Evolutionary conservation across 2,113 vertebrate species (phyloP).

Genomic region (Antennarius striatus): DNA sequence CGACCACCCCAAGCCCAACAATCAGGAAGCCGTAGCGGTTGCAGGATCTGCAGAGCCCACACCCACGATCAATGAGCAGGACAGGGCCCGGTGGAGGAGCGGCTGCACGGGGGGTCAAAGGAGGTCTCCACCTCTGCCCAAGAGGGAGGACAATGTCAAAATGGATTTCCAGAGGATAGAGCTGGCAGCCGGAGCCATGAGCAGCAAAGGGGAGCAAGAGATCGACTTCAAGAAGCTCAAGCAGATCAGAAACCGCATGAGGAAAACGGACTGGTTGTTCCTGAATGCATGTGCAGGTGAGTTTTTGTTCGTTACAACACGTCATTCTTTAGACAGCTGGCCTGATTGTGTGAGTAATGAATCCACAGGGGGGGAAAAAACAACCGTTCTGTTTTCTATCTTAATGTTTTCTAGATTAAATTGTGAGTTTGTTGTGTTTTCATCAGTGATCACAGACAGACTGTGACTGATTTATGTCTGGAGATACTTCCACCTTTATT

Average conservation of each 20-base stretch:
- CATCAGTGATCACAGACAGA: no score
- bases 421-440: no score
- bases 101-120: constrained; percentile 87
- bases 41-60: constrained; percentile 87
- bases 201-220: constrained; percentile 89
- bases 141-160: constrained; percentile 86
- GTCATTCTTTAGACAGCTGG: background rate
- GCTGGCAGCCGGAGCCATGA: constrained; percentile 82
- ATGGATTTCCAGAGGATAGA: constrained; percentile 98
- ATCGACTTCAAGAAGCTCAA: constrained; percentile 95
- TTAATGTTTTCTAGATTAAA: no score
- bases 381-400: no score
- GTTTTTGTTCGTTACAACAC: constrained; percentile 44
- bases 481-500: no score
- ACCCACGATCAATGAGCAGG: constrained; percentile 92
- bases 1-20: constrained; percentile 89
- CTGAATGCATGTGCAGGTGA: constrained; percentile 97
- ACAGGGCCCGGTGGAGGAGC: constrained; percentile 86
- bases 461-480: no score
- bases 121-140: constrained; percentile 85
- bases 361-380: no score
- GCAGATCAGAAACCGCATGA: constrained; percentile 98
- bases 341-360: background rate
- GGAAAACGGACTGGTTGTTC: constrained; percentile 97
- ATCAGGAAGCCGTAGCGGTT: constrained; percentile 83